phyloP scores from a whole-genome alignment of 2,888 invertebrate species.

The Chirona hameri region DNA sequence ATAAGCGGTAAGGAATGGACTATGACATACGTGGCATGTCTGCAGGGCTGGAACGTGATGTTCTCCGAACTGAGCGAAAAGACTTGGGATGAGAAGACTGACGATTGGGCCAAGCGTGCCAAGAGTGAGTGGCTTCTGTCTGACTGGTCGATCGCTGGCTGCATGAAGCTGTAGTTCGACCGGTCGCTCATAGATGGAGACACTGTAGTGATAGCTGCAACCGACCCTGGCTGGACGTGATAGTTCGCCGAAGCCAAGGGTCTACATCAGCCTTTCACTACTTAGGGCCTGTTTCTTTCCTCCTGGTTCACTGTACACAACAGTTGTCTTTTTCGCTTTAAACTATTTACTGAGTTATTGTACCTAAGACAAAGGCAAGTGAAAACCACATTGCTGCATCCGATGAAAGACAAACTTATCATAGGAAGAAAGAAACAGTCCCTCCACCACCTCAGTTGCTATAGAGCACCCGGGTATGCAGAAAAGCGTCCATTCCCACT shows the following conservation, averaged over 20 bases:
- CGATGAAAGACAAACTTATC: too few relatives aligned
- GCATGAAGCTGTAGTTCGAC: neutral
- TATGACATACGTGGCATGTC: neutral
- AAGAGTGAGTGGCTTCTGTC: constrained; percentile 67
- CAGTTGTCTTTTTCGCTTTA: too few relatives aligned
- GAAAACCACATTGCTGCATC: too few relatives aligned
- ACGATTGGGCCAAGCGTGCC: constrained; percentile 79
- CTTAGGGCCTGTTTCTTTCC: too few relatives aligned
- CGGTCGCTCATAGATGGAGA: neutral
- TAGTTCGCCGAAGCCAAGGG: neutral
- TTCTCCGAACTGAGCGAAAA: constrained; percentile 65
- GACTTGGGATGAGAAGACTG: constrained; percentile 78
- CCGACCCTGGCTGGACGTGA: neutral
- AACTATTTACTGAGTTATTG: too few relatives aligned
- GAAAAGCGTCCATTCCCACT: neutral
- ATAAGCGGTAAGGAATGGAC: too few relatives aligned
- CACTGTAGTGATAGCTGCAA: too few relatives aligned
- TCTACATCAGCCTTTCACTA: neutral
- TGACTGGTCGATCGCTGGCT: neutral
- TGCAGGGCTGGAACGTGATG: constrained; percentile 40
- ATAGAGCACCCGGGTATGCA: neutral
- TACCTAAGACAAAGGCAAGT: too few relatives aligned
- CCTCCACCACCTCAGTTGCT: neutral
- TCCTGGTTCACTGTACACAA: too few relatives aligned
- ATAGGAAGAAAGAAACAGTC: neutral